A percentile compares a stretch with the other conserved stretches of the same genome.
Evolutionary conservation across 2,888 invertebrate genomes (phyloP).

Genomic region (Chloromyia formosa): DNA sequence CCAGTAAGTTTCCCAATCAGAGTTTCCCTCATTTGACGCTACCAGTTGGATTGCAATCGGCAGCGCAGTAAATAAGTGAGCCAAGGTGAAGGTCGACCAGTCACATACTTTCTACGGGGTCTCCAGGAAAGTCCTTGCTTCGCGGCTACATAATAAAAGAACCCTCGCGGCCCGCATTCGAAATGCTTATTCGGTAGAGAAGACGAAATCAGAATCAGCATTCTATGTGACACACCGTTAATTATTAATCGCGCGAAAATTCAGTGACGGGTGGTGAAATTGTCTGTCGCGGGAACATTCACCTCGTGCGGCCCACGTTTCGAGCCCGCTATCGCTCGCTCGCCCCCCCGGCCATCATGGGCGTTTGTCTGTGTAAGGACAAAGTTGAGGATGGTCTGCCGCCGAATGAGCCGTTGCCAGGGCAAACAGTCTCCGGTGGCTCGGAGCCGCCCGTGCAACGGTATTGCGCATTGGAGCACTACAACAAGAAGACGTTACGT

Average conservation of each 20-base stretch:
- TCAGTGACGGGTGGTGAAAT: not conserved
- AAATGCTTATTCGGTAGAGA: constrained; percentile 27
- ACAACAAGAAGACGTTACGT: constrained; percentile 57
- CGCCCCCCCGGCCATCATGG: constrained; percentile 66
- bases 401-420: constrained; percentile 34
- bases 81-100: constrained; percentile 25
- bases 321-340: not conserved
- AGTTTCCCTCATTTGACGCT: not conserved
- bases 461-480: constrained; percentile 54
- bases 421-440: constrained; percentile 47
- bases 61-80: not conserved
- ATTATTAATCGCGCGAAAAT: not conserved
- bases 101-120: not conserved
- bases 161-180: not conserved
- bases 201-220: not conserved
- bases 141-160: not conserved
- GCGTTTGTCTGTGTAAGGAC: constrained; percentile 80
- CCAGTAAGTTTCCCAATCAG: constrained; percentile 13
- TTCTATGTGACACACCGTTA: constrained; percentile 8
- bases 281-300: not conserved
- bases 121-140: not conserved
- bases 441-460: constrained; percentile 52
- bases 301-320: not conserved
- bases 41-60: not conserved
- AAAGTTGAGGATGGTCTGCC: constrained; percentile 65